These are phyloP conservation scores for Sula dactylatra DNA, from an alignment of 2,113 vertebrate species.

Conservation along the genomic window DNA sequence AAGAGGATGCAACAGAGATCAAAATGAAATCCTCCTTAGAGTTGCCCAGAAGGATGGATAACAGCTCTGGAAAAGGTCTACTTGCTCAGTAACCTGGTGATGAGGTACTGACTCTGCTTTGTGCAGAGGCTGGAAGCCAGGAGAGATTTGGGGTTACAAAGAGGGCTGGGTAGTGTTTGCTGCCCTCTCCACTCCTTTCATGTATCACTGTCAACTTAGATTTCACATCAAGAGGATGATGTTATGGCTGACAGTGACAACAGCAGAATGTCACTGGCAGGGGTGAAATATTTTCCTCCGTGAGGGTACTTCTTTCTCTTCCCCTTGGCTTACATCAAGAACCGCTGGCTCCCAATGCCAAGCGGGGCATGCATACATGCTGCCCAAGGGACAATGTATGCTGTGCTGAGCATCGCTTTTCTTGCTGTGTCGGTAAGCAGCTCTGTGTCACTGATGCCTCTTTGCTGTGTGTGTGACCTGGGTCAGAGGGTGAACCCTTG, in stretches of 20 bases:
- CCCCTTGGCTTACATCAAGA: not conserved
- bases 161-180: not conserved
- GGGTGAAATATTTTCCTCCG: not conserved
- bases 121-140: not conserved
- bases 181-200: not conserved
- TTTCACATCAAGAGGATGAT: not conserved
- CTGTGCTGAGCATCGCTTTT: not conserved
- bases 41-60: not conserved
- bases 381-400: not conserved
- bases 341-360: not conserved
- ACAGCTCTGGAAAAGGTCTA: not conserved
- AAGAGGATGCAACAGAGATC: not conserved
- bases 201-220: conserved; percentile 7
- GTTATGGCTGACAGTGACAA: not conserved
- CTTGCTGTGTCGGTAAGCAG: not conserved
- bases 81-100: not conserved
- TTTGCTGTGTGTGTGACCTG: not conserved
- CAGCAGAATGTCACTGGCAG: conserved; percentile 5
- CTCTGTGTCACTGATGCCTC: not conserved
- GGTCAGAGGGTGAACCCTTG: not conserved
- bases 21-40: not conserved
- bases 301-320: not conserved
- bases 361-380: rapidly evolving
- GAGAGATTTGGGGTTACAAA: not conserved
- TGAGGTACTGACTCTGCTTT: not conserved